Evolutionary conservation across 2,888 invertebrate species (phyloP), one percentile per base, ranked within the genome.

Genomic region (Drosophila austrosaltans): DNA sequence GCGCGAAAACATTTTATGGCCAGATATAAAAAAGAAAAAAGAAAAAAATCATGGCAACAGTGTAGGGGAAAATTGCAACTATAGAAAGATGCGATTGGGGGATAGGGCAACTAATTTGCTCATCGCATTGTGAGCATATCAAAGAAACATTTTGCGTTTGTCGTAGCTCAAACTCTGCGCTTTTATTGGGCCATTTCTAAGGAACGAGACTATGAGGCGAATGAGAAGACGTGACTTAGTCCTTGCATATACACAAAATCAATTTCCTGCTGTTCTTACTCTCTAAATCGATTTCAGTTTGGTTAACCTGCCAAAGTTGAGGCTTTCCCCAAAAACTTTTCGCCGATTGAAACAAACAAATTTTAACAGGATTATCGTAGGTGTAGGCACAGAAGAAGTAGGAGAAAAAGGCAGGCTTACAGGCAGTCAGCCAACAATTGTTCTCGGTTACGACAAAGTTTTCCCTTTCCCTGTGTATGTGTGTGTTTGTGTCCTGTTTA

Each of bases 231-330:
- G 56, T 28, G 68, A 61, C 32, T 53, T 22, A 28, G 60, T 57
- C 48, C 53, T 58, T 62, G 79, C 72, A 82, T 84, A 84, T 82
- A 78, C 87, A 84, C 86, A 78, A 82, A 85, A 82, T 82, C 82
- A 82, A 82, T 82, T 82, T 87, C 87, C 72, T 75, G 78, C 69
- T 63, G 75, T 63, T 72, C 67, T 69, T 78, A 10, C 36, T 69
- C 79, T 79, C 79, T 79, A 79, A 84, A 84, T 88, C 87, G 89
- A 88, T 84, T 84, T 86, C 76, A 88, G 87, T 88, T 84, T 88
- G 87, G 84, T 84, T 84, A 84, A 88, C 89, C 88, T 88, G 89
- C 81, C 77, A 82, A 87, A 87, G 72, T 48, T 25, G 10, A 10
- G 20, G 16, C 42, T 8, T 36, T 36, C 8, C 8, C 61, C 56